Base-by-base conservation (phyloP, 2,797 vertebrate species). In the Lindbergichthys nudifrons region DNA sequence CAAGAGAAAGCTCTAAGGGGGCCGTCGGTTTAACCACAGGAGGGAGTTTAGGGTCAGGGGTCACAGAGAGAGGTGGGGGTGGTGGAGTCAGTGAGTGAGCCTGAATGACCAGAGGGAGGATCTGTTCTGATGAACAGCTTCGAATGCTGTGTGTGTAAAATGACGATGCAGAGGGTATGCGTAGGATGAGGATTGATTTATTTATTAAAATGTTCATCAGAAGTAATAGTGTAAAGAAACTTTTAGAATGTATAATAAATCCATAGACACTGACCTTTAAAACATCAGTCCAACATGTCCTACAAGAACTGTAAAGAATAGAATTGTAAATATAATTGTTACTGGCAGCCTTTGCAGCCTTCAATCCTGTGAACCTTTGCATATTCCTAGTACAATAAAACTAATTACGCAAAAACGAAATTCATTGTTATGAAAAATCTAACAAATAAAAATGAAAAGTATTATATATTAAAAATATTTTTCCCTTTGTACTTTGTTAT, bases 31-130 rank as follows among this genome's bases (percentile, higher is more conserved):
- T 76, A 66, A 59, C 74, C 82, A 77, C 70, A 66, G 75, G 79
- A 59, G 62, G 71, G 65, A 62, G 61, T 48, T 73, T 42, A 51
- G 68, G 77, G 79, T 85, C 80, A 86, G 62, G 43, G 84, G 84
- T 85, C 75, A 77, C 15, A 50, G 26, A 43, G 39, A 65, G 50
- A 51, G 50, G 75, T 47, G 62, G 70, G 53, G 73, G 48, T 14
- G 47, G 45, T 62, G 66, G 66, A 70, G 54, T 71, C 56, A 71
- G 47, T 80, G 41, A 59, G 30, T 48, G 43, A 67, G 7, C 5
- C 13, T 70, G 58, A 70, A n/a, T 30, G 57, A 39, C 18, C 5
- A 32, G 18, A 19, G 23, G 21, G 10, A 59, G 48, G 16, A 69
- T 65, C 59, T 43, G 4, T 18, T 41, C 21, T 58, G 60, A 32